These are phyloP conservation scores for Mus caroli DNA, from an alignment of 2,797 vertebrate genomes.

Conservation along the genomic window DNA sequence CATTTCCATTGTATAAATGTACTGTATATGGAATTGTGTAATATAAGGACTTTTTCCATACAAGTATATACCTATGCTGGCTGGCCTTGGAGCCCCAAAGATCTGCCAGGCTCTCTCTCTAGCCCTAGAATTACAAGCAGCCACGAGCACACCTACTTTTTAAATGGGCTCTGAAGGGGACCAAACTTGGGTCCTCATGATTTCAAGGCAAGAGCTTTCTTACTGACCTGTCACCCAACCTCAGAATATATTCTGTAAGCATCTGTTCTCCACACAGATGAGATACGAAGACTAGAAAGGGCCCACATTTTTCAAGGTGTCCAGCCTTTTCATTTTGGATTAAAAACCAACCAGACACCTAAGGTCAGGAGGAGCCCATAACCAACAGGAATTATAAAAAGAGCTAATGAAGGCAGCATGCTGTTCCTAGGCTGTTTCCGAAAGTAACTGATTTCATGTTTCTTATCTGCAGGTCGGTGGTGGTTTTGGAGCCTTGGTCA, in stretches of 20 bases:
- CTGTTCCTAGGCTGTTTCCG: neutral
- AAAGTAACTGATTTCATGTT: neutral
- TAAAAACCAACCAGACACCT: neutral
- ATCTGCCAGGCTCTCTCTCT: neutral
- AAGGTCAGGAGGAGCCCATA: neutral
- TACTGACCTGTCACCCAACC: neutral
- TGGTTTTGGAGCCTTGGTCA: neutral
- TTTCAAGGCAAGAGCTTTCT: neutral
- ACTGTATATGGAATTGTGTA: neutral
- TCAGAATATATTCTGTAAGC: neutral
- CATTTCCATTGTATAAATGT: neutral
- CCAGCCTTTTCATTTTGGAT: conserved; percentile 11
- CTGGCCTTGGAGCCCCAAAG: neutral
- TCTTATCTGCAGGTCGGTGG: neutral
- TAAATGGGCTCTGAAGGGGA: neutral
- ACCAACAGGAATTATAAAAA: conserved; percentile 17
- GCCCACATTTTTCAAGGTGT: neutral
- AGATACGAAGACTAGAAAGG: neutral
- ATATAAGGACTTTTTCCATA: neutral
- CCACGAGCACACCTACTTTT: too few species aligned
- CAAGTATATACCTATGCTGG: too few species aligned
- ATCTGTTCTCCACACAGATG: neutral
- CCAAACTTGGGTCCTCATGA: neutral
- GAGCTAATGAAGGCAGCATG: conserved; percentile 14
- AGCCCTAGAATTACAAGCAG: neutral